A percentile compares a stretch with the other conserved stretches of the same genome.
Evolutionary conservation across 2,113 vertebrate genomes (phyloP).

Genomic region (Azemiops feae): DNA sequence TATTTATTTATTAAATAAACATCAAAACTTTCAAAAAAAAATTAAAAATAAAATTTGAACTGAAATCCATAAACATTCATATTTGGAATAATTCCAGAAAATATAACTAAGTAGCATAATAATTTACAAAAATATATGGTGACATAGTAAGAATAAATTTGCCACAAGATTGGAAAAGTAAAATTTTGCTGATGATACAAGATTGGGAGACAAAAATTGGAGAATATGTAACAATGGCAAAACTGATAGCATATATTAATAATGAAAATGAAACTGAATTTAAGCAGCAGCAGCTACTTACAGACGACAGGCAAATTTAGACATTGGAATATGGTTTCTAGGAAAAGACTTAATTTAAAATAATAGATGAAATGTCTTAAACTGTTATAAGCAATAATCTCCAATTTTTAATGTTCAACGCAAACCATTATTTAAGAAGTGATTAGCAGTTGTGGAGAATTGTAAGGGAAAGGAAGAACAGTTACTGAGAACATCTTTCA

Average conservation of each 20-base stretch:
- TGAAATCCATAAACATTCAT: not conserved
- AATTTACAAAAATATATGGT: not conserved
- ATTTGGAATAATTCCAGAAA: not conserved
- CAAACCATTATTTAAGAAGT: not conserved
- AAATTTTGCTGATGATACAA: not conserved
- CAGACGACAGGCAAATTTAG: not conserved
- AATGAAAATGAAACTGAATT: not conserved
- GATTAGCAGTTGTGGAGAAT: not conserved
- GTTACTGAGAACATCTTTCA: not conserved
- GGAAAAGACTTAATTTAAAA: not conserved
- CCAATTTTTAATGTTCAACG: not conserved
- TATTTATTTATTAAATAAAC: not conserved
- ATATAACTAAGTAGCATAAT: not conserved
- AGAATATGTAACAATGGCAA: not conserved
- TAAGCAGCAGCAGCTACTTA: not conserved
- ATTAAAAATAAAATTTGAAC: not conserved
- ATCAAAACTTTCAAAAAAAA: not conserved
- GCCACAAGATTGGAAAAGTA: not conserved
- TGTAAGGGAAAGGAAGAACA: not conserved
- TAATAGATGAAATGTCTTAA: not conserved
- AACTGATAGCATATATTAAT: not conserved
- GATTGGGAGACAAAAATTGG: not conserved
- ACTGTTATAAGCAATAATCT: not conserved
- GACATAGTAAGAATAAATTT: not conserved
- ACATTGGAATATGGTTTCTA: not conserved